A percentile compares a stretch with the other conserved stretches of the same genome.
These are phyloP conservation scores for Ostrea edulis DNA, from an alignment of 1,140 invertebrate species.

Conservation along the genomic window DNA sequence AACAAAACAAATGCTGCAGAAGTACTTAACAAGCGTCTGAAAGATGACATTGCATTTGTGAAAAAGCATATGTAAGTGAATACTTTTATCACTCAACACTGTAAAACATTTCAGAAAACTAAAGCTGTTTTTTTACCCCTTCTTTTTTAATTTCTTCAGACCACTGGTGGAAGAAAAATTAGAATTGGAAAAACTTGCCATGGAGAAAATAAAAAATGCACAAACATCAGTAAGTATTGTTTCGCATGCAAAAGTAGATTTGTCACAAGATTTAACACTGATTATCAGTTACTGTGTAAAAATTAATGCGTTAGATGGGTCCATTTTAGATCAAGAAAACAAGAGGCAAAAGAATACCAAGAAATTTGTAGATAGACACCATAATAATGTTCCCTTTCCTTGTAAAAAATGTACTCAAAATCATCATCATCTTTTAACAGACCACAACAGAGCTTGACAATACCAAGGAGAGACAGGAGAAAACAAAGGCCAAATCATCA, in stretches of 20 bases:
- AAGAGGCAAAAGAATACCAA: too few relatives aligned
- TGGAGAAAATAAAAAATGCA: constrained; percentile 76
- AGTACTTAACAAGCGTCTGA: constrained; percentile 71
- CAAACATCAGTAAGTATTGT: constrained; percentile 70
- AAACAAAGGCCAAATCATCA: constrained; percentile 70
- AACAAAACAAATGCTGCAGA: constrained; percentile 70
- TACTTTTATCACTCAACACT: not conserved
- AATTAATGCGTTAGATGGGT: too few relatives aligned
- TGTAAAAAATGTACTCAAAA: not conserved
- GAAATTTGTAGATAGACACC: too few relatives aligned
- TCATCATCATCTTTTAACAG: constrained; percentile 50
- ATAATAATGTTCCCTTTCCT: not conserved
- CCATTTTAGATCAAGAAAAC: too few relatives aligned
- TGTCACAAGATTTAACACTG: too few relatives aligned
- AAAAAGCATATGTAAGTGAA: constrained; percentile 74
- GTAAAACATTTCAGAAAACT: too few relatives aligned
- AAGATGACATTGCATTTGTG: constrained; percentile 77
- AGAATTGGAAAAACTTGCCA: constrained; percentile 75
- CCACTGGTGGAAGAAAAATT: constrained; percentile 77
- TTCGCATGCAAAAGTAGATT: not conserved
- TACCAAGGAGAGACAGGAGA: constrained; percentile 71
- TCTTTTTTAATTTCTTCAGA: constrained; percentile 65
- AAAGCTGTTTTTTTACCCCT: not conserved
- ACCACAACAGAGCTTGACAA: constrained; percentile 75
- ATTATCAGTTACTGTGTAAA: too few relatives aligned